Conservation (phyloP, 2,113 vertebrate genomes). For the Hippocampus mohnikei region DNA sequence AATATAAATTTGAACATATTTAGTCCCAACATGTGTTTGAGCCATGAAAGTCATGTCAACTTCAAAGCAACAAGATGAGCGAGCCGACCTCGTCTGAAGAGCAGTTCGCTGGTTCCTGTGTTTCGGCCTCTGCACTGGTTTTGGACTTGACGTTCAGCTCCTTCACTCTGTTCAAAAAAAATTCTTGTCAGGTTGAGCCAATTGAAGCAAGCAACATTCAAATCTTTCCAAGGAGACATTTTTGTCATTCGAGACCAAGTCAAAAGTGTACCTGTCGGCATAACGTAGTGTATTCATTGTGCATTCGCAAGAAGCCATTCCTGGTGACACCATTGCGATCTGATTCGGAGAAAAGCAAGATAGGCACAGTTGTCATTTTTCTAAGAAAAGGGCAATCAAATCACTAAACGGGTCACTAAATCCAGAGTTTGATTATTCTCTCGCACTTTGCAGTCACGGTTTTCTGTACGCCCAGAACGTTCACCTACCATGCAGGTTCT, state of each 20-base stretch:
- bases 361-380: too few species aligned
- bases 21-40: not conserved
- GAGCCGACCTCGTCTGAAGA: slow-evolving; percentile 65
- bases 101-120: slow-evolving; percentile 31
- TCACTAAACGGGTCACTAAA: too few species aligned
- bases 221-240: not conserved
- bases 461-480: not conserved
- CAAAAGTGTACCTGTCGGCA: slow-evolving; percentile 85
- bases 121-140: slow-evolving; percentile 18
- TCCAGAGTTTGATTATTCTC: too few species aligned
- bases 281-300: slow-evolving; percentile 95
- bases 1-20: slow-evolving; percentile 4
- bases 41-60: not conserved
- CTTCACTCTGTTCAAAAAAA: slow-evolving; percentile 61
- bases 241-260: not conserved
- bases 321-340: slow-evolving; percentile 98
- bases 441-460: too few species aligned
- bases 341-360: slow-evolving; percentile 50
- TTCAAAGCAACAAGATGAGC: not conserved
- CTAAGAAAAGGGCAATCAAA: not conserved
- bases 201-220: not conserved
- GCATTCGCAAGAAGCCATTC: slow-evolving; percentile 92
- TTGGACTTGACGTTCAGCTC: slow-evolving; percentile 63
- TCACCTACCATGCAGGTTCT: slow-evolving; percentile 92
- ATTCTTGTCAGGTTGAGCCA: not conserved